These are phyloP conservation scores for Arctia plantaginis DNA, from an alignment of 2,888 invertebrate genomes.

Conservation along the genomic window DNA sequence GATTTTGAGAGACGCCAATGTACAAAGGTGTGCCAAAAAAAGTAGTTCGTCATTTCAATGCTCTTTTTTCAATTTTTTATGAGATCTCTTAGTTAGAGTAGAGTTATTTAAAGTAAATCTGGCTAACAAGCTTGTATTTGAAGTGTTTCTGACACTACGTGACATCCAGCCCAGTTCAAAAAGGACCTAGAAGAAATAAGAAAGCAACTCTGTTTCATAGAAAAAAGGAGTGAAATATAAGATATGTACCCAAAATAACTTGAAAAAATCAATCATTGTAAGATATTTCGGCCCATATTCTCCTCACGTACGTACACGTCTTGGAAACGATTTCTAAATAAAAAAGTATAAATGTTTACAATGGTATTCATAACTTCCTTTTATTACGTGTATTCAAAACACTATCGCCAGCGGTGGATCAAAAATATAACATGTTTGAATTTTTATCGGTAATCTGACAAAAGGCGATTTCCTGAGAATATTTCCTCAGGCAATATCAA, in stretches of 20 bases:
- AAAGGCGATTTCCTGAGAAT: neutral
- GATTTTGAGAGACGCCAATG: no score
- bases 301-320: neutral
- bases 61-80: no score
- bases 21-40: no score
- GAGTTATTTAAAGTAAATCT: no score
- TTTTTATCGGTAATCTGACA: neutral
- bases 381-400: neutral
- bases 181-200: no score
- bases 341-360: neutral
- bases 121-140: no score
- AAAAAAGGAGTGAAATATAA: no score
- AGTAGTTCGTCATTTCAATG: no score
- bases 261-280: neutral
- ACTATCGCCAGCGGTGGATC: neutral
- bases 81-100: no score
- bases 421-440: neutral
- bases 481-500: neutral
- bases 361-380: neutral
- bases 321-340: neutral
- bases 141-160: no score
- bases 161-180: no score
- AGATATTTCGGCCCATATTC: neutral
- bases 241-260: neutral
- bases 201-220: no score